Evolutionary conservation across 2,888 invertebrate genomes (phyloP), one percentile per base, ranked within the genome.

Genomic region (Drosophila kambysellisi): DNA sequence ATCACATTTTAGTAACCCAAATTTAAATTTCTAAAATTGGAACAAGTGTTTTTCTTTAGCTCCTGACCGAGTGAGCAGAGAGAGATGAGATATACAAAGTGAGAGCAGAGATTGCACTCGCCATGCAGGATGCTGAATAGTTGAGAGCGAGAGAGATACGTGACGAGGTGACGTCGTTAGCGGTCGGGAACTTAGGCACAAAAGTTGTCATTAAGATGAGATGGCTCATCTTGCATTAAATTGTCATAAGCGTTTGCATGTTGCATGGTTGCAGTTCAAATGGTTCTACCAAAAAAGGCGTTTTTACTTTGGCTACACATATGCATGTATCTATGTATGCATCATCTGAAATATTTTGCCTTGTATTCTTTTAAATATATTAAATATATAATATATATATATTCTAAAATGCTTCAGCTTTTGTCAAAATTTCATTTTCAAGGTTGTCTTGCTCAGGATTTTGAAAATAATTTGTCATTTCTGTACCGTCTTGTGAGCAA

Each of bases 371-470:
- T 57, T 12, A 11, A 41, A 66, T 53, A 29, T 64, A 41, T 59
- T 62, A 11, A 9, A 61, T 30, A 43, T 29, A 12, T n/a, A n/a
- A 30, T 30, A 30, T 54, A 35, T 43, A 57, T 15, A 11, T 68
- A 59, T 69, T 54, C 41, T 39, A 29, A 51, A 58, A 39, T 57
- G 50, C 4, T 53, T 29, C 12, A 9, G 17, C 33, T 43, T 43
- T 50, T 68, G 70, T 77, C 74, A 67, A 77, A 80, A 76, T 69
- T 76, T 70, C 3, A 79, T 70, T 65, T 62, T 70, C 74, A 79
- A 79, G 74, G 79, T 66, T 57, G 46, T 50, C 30, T 43, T 29
- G 29, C 37, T 48, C 33, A 25, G 30, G 63, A 64, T 66, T 56
- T 58, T 57, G 61, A 66, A 69, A 57, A 68, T 53, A 81, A 65